phyloP scores from a whole-genome alignment of 2,113 vertebrate species.

The Ahaetulla prasina region DNA sequence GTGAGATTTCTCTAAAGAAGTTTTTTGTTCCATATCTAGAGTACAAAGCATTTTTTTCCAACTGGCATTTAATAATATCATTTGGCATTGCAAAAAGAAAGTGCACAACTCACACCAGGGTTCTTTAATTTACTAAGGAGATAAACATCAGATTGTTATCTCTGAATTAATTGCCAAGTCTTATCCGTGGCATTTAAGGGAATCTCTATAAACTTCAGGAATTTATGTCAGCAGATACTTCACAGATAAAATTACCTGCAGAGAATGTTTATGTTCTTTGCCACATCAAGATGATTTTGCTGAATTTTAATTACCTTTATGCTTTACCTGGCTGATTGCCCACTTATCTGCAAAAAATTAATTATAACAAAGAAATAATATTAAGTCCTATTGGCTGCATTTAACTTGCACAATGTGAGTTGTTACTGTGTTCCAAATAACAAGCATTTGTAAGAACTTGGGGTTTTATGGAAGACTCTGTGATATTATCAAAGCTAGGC shows the following conservation, averaged over 20 bases:
- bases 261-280: slow-evolving; percentile 12
- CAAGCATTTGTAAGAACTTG: neutral
- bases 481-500: neutral
- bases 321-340: neutral
- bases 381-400: neutral
- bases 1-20: neutral
- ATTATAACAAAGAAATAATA: neutral
- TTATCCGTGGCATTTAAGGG: slow-evolving; percentile 16
- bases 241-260: neutral
- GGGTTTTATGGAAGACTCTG: neutral
- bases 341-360: neutral
- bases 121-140: slow-evolving; percentile 15
- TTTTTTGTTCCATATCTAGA: neutral
- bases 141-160: neutral
- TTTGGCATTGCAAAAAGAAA: neutral
- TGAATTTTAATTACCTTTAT: slow-evolving; percentile 14
- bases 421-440: too few relatives aligned
- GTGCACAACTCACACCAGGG: neutral
- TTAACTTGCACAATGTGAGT: neutral
- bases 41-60: neutral
- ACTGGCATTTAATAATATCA: neutral
- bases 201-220: slow-evolving; percentile 10
- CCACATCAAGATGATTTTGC: slow-evolving; percentile 5
- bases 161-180: neutral
- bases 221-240: slow-evolving; percentile 4